Base-by-base conservation (phyloP, 2,113 vertebrate genomes). In the Engystomops pustulosus region DNA sequence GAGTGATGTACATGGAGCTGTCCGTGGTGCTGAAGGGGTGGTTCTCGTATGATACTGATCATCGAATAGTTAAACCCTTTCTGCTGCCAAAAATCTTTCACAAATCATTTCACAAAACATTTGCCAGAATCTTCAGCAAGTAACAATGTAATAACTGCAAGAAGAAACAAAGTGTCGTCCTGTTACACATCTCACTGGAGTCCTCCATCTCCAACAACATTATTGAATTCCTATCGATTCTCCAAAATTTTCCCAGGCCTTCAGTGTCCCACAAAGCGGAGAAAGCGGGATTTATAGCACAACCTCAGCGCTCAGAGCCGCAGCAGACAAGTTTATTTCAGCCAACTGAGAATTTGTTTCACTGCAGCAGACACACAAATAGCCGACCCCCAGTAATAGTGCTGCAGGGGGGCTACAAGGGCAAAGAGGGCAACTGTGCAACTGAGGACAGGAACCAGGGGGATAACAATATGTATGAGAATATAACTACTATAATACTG, bases 141-240 rank as follows among this genome's bases (percentile, higher is more conserved):
- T 15, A n/a, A 38, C 45, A 36, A 23, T 23, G 44, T 81, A 70
- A 81, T 81, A 70, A 68, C 45, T 11, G 12, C 2, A 15, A 38
- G 65, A 34, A n/a, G 65, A 38, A 80, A 55, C 45, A 53, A 34
- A 34, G 15, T 2, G 30, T 70, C 45, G 69, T 53, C 62, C 27
- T 27, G 9, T 38, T 17, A 38, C 41, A 18, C 44, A 81, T 47
- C 65, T 81, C 79, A 36, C 51, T 53, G 65, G 62, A 69, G 25
- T 32, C 20, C 41, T 36, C 17, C 67, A 44, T 69, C 79, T 81
- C 23, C 69, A 70, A 70, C 45, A n/a, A 30, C 15, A 9, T 69
- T 80, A 81, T 81, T 70, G 62, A 70, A 67, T 81, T 81, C 65
- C 18, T 38, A 81, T 81, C 7, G 79, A 81, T 81, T 53, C 44